Conservation (phyloP, 1,140 invertebrate species). For the Elysia chlorotica region DNA sequence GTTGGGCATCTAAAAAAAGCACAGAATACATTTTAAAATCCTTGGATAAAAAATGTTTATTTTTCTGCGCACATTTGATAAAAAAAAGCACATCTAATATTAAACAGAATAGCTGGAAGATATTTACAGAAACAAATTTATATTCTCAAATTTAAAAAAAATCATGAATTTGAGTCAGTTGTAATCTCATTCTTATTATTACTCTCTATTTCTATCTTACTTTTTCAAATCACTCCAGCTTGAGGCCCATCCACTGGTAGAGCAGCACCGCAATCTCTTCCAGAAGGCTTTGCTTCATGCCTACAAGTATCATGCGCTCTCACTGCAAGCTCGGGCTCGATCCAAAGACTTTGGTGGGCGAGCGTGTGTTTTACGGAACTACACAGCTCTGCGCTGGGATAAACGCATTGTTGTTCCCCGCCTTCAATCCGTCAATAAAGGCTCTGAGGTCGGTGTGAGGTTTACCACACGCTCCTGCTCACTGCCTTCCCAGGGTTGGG, state of each 20-base stretch:
- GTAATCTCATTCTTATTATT: too few species aligned
- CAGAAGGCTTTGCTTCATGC: constrained; percentile 57
- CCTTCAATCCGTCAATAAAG: constrained; percentile 41
- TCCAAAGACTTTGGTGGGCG: constrained; percentile 57
- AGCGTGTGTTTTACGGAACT: constrained; percentile 60
- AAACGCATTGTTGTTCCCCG: constrained; percentile 57
- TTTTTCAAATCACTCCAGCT: too few species aligned
- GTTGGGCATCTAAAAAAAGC: too few species aligned
- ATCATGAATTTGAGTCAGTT: too few species aligned
- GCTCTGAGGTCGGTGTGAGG: constrained; percentile 52
- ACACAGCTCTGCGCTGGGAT: constrained; percentile 63
- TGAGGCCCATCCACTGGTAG: constrained; percentile 48
- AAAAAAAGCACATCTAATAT: too few species aligned
- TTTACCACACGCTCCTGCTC: constrained; percentile 61
- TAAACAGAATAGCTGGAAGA: too few species aligned
- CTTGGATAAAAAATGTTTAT: too few species aligned
- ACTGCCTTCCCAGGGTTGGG: constrained; percentile 60
- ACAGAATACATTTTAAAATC: too few species aligned
- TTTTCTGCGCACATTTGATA: too few species aligned
- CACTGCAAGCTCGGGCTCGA: constrained; percentile 51
- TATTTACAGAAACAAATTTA: too few species aligned
- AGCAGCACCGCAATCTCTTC: constrained; percentile 53
- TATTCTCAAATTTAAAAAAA: too few species aligned
- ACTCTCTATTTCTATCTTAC: too few species aligned
- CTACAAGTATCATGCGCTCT: constrained; percentile 63